Base-by-base conservation (phyloP, 2,113 vertebrate species). In the Austrofundulus limnaeus region DNA sequence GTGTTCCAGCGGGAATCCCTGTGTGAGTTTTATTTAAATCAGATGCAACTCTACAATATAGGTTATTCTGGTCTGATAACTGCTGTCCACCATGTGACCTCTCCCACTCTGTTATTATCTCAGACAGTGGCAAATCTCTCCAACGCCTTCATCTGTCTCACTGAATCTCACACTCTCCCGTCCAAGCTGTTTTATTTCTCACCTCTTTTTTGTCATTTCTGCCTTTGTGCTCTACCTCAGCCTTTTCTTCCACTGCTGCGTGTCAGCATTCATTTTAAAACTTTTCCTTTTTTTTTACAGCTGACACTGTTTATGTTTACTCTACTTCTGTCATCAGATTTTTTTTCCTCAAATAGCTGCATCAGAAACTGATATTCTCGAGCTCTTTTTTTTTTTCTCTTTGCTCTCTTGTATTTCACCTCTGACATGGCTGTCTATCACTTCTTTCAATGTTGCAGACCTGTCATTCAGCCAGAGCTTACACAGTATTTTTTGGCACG, bases 401-500 rank as follows among this genome's bases (percentile, higher is more conserved):
- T 13, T 38, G 46, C n/a, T 41, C 24, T 17, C 38, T 13, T 47
- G 7, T 53, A 48, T 66, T 46, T 55, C 68, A 77, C 66, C 71
- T 70, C 39, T 75, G 59, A 78, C 70, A 70, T 21, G 14, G 41
- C 53, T 77, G 62, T 72, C 62, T 56, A 54, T 74, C 72, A 54
- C 59, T 59, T 17, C 70, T 47, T 58, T 19, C 3, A 21, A 34
- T 58, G 70, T 77, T 61, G 71, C 83, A 79, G 83, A 57, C 39
- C 78, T 74, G 83, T 72, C 83, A 85, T 48, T 88, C 79, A 64
- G 61, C 86, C 82, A 75, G 37, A 49, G 37, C 72, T 78, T 75
- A 78, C 84, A 37, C 21, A 45, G 53, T 84, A 89, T 82, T 86
- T 83, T 82, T 51, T 81, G 84, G 72, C 83, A 82, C 67, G 38